Conservation (phyloP, 23 tunicate species). For the Pegea sp. region DNA sequence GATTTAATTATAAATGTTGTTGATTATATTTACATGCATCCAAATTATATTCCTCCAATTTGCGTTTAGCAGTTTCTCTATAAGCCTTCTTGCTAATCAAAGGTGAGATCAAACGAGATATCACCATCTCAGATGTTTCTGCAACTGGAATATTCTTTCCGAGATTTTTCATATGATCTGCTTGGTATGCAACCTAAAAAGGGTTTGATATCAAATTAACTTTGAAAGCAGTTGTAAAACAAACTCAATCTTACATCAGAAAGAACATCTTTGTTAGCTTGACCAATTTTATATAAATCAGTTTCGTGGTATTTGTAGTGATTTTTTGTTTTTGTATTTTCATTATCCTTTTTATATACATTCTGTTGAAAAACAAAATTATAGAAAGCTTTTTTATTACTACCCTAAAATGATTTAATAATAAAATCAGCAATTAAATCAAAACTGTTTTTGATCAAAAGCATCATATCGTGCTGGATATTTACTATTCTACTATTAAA, state of each 20-base stretch:
- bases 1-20: no score
- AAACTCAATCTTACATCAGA: constrained; percentile 31
- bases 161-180: constrained; percentile 39
- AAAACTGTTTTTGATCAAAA: no score
- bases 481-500: no score
- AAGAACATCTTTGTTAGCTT: constrained; percentile 8
- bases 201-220: no score
- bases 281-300: constrained; percentile 30
- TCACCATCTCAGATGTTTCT: constrained; percentile 92
- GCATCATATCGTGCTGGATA: no score
- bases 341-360: constrained; percentile 43
- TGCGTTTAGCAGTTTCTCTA: constrained; percentile 32
- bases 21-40: constrained; percentile 89
- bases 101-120: constrained; percentile 65
- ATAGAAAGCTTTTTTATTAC: no score
- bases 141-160: constrained; percentile 52
- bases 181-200: no score
- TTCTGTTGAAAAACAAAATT: constrained; percentile 20
- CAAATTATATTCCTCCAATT: constrained; percentile 85
- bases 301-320: constrained; percentile 66
- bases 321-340: constrained; percentile 23
- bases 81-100: constrained; percentile 58
- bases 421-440: no score
- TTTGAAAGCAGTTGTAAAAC: no score
- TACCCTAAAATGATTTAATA: no score